Percentiles rank a stretch among this genome's conserved stretches.
phyloP scores from a whole-genome alignment of 2,888 invertebrate species.

The Apeira syringaria region DNA sequence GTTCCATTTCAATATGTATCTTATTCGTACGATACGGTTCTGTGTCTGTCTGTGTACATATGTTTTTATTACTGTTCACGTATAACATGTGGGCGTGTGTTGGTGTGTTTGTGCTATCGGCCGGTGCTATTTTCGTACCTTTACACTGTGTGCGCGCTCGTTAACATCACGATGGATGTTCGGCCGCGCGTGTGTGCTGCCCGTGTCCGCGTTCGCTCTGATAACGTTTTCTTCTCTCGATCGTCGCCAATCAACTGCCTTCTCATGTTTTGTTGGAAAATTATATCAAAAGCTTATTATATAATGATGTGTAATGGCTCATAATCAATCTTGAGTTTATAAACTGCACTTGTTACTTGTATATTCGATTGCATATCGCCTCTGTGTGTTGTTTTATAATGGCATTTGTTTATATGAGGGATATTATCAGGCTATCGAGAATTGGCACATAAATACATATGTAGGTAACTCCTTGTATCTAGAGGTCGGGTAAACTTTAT shows the following conservation, averaged over 20 bases:
- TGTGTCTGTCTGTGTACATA: constrained; percentile 62
- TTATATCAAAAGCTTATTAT: constrained; percentile 1
- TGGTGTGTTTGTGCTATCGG: constrained; percentile 81
- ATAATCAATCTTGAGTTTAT: no score
- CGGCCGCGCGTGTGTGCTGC: constrained; percentile 47
- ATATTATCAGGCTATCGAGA: constrained; percentile 8
- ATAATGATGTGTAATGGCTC: no score
- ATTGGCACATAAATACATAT: constrained; percentile 3
- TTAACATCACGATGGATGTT: constrained; percentile 38
- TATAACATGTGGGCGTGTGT: constrained; percentile 78
- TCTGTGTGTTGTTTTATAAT: neutral
- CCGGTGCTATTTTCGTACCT: constrained; percentile 68
- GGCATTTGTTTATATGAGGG: constrained; percentile 4
- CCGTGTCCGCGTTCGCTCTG: constrained; percentile 70
- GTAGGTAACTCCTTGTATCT: constrained; percentile 1
- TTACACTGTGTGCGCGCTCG: constrained; percentile 46
- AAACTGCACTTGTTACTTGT: no score
- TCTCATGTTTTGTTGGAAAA: constrained; percentile 1
- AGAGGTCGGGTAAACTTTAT: constrained; percentile 14
- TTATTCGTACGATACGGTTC: constrained; percentile 72
- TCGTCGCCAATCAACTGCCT: constrained; percentile 49
- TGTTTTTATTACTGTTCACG: constrained; percentile 80
- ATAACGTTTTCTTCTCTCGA: constrained; percentile 71
- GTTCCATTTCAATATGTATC: constrained; percentile 72
- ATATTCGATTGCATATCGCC: no score